Evolutionary conservation across 2,113 vertebrate species (phyloP).

Genomic region (Eublepharis macularius): DNA sequence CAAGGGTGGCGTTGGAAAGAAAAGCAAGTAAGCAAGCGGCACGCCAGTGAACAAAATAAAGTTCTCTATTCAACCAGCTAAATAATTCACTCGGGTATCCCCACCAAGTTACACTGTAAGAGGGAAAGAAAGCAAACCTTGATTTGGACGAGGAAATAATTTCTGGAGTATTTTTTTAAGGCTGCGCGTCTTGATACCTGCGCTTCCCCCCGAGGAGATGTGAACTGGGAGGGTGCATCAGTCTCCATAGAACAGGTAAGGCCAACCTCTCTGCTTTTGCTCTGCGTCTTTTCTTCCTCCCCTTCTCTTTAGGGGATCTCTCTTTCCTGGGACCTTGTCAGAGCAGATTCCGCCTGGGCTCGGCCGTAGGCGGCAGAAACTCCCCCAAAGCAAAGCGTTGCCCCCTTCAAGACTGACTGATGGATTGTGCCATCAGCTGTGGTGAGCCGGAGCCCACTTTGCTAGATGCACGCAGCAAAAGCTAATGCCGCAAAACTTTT

Average conservation of each 20-base stretch:
- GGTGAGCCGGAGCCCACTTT: no score
- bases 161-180: neutral
- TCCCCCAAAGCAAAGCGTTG: no score
- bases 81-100: neutral
- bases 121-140: neutral
- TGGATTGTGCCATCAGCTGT: no score
- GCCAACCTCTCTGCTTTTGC: slow-evolving; percentile 7
- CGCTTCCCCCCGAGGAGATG: slow-evolving; percentile 11
- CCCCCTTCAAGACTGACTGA: no score
- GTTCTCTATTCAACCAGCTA: neutral
- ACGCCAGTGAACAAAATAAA: neutral
- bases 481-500: no score
- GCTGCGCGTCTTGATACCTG: neutral
- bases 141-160: neutral
- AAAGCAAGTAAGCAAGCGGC: neutral
- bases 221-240: slow-evolving; percentile 13
- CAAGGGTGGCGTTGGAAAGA: neutral
- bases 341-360: neutral
- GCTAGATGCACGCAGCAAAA: no score
- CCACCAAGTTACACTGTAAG: neutral
- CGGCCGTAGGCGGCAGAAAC: no score
- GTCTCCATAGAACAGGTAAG: slow-evolving; percentile 56
- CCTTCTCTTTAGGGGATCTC: neutral
- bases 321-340: neutral
- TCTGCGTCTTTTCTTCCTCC: neutral